phyloP scores from a whole-genome alignment of 1,140 invertebrate species.

The Bicyclus anynana region DNA sequence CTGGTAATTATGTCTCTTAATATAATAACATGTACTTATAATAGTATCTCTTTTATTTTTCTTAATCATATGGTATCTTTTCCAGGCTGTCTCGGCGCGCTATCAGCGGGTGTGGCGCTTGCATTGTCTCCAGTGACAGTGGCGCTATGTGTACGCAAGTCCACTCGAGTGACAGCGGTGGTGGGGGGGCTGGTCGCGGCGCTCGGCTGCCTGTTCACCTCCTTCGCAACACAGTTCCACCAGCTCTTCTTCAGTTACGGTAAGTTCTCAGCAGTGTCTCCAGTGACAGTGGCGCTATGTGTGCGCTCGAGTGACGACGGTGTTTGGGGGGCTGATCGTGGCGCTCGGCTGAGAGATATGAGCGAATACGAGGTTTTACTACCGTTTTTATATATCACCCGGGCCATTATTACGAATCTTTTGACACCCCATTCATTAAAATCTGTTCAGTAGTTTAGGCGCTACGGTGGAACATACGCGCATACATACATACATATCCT shows the following conservation, averaged over 20 bases:
- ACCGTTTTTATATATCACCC: too few species aligned
- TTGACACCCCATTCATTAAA: too few species aligned
- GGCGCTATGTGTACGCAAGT: slow-evolving; percentile 90
- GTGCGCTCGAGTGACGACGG: slow-evolving; percentile 90
- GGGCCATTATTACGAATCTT: too few species aligned
- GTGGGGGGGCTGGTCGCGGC: slow-evolving; percentile 91
- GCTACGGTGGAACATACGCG: too few species aligned
- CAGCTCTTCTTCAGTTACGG: slow-evolving; percentile 93
- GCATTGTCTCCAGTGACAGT: slow-evolving; percentile 91
- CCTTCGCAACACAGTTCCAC: slow-evolving; percentile 92
- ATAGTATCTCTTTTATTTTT: not conserved
- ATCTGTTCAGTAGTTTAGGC: too few species aligned
- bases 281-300: slow-evolving; percentile 90
- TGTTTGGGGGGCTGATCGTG: slow-evolving; percentile 90
- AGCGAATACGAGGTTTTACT: too few species aligned
- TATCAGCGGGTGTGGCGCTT: slow-evolving; percentile 89
- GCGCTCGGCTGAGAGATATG: slow-evolving; percentile 83
- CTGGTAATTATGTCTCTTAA: too few species aligned
- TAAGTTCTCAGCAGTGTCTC: slow-evolving; percentile 83
- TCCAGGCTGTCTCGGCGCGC: slow-evolving; percentile 89
- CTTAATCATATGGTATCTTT: slow-evolving; percentile 36
- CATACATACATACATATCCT: too few species aligned
- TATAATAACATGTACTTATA: too few species aligned
- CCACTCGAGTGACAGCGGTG: slow-evolving; percentile 91
- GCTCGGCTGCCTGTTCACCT: slow-evolving; percentile 91